phyloP scores from a whole-genome alignment of 2,797 vertebrate genomes.

The Anabas testudineus region DNA sequence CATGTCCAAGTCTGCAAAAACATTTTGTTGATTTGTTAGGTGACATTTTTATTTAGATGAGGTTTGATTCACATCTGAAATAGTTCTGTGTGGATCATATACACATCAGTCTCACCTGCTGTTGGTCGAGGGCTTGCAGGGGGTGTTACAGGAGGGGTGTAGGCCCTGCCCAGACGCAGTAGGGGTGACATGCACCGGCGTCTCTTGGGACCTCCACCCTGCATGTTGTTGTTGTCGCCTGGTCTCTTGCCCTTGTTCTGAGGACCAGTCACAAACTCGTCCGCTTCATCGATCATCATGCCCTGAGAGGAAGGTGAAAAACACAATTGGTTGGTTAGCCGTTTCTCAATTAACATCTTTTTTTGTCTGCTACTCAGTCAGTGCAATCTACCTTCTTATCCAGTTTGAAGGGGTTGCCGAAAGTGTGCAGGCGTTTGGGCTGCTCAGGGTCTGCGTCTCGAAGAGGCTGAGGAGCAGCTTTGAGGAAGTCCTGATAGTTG shows the following conservation, averaged over 20 bases:
- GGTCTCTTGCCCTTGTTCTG: conserved; percentile 95
- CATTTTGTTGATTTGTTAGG: not conserved
- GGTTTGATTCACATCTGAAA: too few relatives aligned
- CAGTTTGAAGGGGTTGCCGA: conserved; percentile 99
- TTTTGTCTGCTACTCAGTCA: not conserved
- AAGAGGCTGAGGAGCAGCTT: conserved; percentile 94
- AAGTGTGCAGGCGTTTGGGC: conserved; percentile 96
- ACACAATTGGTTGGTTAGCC: not conserved
- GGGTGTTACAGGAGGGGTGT: conserved; percentile 84
- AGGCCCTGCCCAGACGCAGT: conserved; percentile 87
- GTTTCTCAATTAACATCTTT: not conserved
- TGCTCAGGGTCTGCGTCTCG: conserved; percentile 97
- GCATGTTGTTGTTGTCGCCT: conserved; percentile 87
- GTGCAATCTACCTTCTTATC: conserved; percentile 92
- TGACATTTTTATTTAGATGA: not conserved
- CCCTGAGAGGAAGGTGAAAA: conserved; percentile 79
- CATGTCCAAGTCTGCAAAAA: conserved; percentile 79
- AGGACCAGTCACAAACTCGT: conserved; percentile 93
- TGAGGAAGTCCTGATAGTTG: conserved; percentile 98
- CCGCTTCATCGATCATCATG: conserved; percentile 99
- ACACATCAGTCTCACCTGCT: conserved; percentile 59
- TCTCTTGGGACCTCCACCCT: conserved; percentile 89
- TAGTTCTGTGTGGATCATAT: too few relatives aligned
- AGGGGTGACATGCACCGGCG: conserved; percentile 94
- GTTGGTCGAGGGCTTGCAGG: conserved; percentile 77